These are phyloP conservation scores for Calypte anna DNA, from an alignment of 2,113 vertebrate species.

Conservation along the genomic window DNA sequence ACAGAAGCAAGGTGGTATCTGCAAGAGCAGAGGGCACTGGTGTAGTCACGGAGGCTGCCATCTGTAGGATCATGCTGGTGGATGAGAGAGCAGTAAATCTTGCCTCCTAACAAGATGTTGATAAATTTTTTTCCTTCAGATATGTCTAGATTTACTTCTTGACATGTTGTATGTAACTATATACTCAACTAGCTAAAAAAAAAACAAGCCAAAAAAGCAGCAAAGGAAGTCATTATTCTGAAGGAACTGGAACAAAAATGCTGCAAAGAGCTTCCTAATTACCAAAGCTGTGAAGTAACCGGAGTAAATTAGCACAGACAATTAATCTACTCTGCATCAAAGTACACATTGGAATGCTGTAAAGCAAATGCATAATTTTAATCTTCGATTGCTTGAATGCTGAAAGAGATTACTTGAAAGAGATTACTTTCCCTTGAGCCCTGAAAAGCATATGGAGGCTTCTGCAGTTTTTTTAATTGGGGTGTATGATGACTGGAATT, in stretches of 20 bases:
- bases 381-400: neutral
- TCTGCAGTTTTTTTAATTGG: slow-evolving; percentile 50
- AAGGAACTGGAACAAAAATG: neutral
- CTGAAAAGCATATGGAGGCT: slow-evolving; percentile 30
- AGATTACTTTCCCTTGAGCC: slow-evolving; percentile 13
- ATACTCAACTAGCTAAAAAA: neutral
- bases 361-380: neutral
- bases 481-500: slow-evolving; percentile 19
- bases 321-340: slow-evolving; percentile 26
- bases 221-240: neutral
- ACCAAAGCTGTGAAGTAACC: slow-evolving; percentile 28
- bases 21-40: neutral
- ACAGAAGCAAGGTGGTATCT: neutral
- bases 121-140: neutral
- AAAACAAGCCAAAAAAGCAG: neutral
- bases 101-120: neutral
- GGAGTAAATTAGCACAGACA: slow-evolving; percentile 2
- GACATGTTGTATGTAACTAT: neutral
- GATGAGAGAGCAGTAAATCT: neutral
- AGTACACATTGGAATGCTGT: slow-evolving; percentile 8
- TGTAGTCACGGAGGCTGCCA: fast-evolving
- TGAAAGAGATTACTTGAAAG: too few species aligned
- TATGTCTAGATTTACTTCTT: neutral
- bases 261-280: slow-evolving; percentile 21
- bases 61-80: neutral